Evolutionary conservation across 2,113 vertebrate species (phyloP), one percentile per base, ranked within the genome.

Genomic region (Carollia perspicillata): DNA sequence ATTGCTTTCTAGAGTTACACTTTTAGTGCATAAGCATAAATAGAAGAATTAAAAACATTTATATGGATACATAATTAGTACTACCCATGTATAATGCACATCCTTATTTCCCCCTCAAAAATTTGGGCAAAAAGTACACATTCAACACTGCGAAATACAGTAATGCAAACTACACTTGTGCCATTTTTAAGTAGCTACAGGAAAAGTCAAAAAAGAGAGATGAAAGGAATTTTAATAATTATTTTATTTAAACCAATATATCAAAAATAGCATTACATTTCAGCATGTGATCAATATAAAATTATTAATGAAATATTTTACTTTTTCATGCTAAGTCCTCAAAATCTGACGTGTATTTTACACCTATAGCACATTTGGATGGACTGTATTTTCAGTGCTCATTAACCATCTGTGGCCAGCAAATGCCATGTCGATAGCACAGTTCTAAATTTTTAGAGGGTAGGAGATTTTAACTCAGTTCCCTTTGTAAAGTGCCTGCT

Each of bases 191-290:
- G 49, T 44, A 84, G 37, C 30, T 65, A 69, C 44, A 37, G 26
- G 30, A 49, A 51, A 80, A n/a, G 8, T 47, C 66, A 63, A 87
- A 71, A 53, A 69, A 84, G 22, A 58, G 17, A 79, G 72, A 23
- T 69, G 26, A 17, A 83, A 81, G 90, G 44, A 81, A 51, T 28
- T 83, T 89, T 75, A 94, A 28, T 75, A 42, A 63, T 51, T 44
- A 84, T 69, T 85, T 87, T 68, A 94, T 83, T 81, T 71, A 85
- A 89, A 65, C 2, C 23, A 81, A 28, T 35, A 11, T 53, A 51
- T 85, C 35, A 80, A 94, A 66, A 92, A 49, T 26, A 74, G 3
- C 55, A 75, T 44, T 75, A 77, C 6, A 75, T 44, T 75, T 66
- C 6, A 84, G 74, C n/a, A 37, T 85, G 22, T 33, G 49, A 86